A percentile compares a stretch with the other conserved stretches of the same genome.
Conservation (phyloP, 2,113 vertebrate genomes). For the Nibea albiflora region DNA sequence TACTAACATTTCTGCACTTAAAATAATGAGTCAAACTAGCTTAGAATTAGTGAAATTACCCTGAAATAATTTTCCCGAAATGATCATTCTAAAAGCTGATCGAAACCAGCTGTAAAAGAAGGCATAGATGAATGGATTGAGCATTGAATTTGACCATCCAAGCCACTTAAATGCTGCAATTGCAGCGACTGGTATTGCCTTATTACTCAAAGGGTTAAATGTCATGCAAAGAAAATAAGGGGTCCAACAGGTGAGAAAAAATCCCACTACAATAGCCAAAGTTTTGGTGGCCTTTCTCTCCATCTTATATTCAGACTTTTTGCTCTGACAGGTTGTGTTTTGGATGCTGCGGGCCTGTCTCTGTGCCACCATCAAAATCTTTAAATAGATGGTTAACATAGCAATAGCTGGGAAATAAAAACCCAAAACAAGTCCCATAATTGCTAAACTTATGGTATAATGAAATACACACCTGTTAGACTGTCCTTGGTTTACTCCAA, state of each 20-base stretch:
- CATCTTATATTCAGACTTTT: constrained; percentile 1
- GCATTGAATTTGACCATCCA: constrained; percentile 43
- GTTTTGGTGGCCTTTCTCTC: constrained; percentile 50
- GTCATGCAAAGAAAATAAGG: constrained; percentile 31
- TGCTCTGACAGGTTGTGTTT: background rate
- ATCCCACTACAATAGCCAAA: constrained; percentile 40
- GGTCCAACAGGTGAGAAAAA: constrained; percentile 33
- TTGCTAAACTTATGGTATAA: background rate
- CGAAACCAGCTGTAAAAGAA: constrained; percentile 60
- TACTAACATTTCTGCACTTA: no score
- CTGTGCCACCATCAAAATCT: constrained; percentile 12
- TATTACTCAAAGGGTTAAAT: background rate
- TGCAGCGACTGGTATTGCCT: constrained; percentile 2
- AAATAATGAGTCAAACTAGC: constrained; percentile 7
- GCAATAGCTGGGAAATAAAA: constrained; percentile 18
- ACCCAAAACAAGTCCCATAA: background rate
- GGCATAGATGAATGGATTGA: constrained; percentile 48
- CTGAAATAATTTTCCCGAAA: constrained; percentile 49
- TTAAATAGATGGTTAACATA: constrained; percentile 27
- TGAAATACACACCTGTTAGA: constrained; percentile 8
- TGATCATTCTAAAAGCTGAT: constrained; percentile 39
- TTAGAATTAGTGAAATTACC: constrained; percentile 23
- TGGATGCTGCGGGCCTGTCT: constrained; percentile 30
- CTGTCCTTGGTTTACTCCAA: background rate
- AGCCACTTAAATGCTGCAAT: constrained; percentile 32